Conservation (phyloP, 2,888 invertebrate species). For the Eubasilissa splendida region DNA sequence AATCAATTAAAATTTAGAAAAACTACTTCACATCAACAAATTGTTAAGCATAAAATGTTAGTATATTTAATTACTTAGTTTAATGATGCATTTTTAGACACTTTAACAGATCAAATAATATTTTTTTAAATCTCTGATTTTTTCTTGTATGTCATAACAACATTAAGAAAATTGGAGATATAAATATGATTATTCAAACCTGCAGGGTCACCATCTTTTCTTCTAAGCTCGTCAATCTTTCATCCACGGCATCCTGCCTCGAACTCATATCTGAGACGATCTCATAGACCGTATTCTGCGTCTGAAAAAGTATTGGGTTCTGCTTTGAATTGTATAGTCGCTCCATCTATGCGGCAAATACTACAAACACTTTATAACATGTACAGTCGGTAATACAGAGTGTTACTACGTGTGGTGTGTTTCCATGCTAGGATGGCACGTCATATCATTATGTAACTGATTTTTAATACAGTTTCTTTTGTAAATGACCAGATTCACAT, state of each 20-base stretch:
- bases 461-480: not conserved
- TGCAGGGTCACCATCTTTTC: slow-evolving; percentile 91
- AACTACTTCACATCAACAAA: too few relatives aligned
- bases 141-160: too few relatives aligned
- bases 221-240: slow-evolving; percentile 93
- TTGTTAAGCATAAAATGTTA: too few relatives aligned
- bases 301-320: slow-evolving; percentile 82
- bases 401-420: slow-evolving; percentile 42
- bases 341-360: slow-evolving; percentile 65
- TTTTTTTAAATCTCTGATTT: too few relatives aligned
- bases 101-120: too few relatives aligned
- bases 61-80: too few relatives aligned
- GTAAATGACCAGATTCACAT: not conserved
- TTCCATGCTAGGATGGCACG: slow-evolving; percentile 27
- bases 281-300: slow-evolving; percentile 98
- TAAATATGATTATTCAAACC: slow-evolving; percentile 64
- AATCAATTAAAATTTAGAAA: too few relatives aligned
- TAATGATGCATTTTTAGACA: too few relatives aligned
- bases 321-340: slow-evolving; percentile 73
- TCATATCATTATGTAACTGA: not conserved
- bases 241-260: slow-evolving; percentile 94
- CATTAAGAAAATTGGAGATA: too few relatives aligned
- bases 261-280: slow-evolving; percentile 98
- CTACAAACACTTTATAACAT: slow-evolving; percentile 26
- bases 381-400: slow-evolving; percentile 40